Conservation (phyloP, 2,113 vertebrate genomes). For the Chiloscyllium plagiosum region DNA sequence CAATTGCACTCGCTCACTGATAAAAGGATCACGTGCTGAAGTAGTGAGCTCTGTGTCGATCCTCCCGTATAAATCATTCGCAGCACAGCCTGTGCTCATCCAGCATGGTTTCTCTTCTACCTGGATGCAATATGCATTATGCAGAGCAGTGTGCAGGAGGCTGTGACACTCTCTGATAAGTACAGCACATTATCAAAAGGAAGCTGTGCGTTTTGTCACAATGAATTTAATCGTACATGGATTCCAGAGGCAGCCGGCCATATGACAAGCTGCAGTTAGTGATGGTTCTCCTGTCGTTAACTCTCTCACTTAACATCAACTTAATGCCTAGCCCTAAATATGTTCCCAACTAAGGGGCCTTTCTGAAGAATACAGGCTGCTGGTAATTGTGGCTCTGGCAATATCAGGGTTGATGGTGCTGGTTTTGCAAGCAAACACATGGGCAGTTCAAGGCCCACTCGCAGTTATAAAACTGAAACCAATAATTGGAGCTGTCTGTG, state of each 20-base stretch:
- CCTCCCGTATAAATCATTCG: background rate
- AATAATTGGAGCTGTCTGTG: too few species aligned
- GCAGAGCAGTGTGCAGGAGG: background rate
- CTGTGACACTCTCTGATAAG: slow-evolving; percentile 24
- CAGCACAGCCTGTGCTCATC: background rate
- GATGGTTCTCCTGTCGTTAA: background rate
- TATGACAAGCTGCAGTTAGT: slow-evolving; percentile 12
- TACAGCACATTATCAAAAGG: slow-evolving; percentile 1
- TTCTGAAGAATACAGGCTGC: background rate
- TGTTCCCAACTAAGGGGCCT: background rate
- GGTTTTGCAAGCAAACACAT: background rate
- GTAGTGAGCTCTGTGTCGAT: background rate
- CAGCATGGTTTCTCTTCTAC: background rate
- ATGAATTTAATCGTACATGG: slow-evolving; percentile 24
- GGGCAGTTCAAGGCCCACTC: background rate
- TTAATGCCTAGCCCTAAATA: background rate
- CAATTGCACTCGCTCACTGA: background rate
- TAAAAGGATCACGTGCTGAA: background rate
- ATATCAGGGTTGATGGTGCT: background rate
- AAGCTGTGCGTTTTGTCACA: slow-evolving; percentile 19
- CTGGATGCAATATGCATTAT: slow-evolving; percentile 7
- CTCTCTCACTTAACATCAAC: background rate
- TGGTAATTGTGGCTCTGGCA: background rate
- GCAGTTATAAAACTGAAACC: background rate
- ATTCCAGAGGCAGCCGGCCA: background rate